Percentiles rank a stretch among this genome's conserved stretches.
phyloP scores from a whole-genome alignment of 2,888 invertebrate species.

The Willowsia nigromaculata region DNA sequence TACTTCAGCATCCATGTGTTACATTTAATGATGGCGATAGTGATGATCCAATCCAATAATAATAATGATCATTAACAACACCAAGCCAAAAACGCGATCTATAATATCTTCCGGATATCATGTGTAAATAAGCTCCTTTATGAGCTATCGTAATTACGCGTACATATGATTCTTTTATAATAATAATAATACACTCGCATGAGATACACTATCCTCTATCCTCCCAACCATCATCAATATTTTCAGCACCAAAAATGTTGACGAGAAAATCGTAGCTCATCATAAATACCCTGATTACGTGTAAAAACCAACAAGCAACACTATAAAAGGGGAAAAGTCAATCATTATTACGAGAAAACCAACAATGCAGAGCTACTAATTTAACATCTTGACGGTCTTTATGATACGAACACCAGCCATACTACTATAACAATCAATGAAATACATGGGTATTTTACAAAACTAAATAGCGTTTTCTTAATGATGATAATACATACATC shows the following conservation, averaged over 20 bases:
- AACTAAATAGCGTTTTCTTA: constrained; percentile 36
- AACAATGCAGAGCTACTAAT: constrained; percentile 48
- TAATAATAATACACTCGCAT: too few species aligned
- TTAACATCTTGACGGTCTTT: constrained; percentile 9
- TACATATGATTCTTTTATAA: too few species aligned
- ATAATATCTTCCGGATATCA: constrained; percentile 15
- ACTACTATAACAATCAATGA: constrained; percentile 51
- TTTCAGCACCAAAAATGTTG: constrained; percentile 42
- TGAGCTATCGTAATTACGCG: not conserved
- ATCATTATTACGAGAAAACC: constrained; percentile 66
- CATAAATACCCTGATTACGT: constrained; percentile 65
- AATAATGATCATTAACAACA: constrained; percentile 65
- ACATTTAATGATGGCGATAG: constrained; percentile 32
- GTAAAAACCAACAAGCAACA: constrained; percentile 53
- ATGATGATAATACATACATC: constrained; percentile 61
- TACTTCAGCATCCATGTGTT: not conserved
- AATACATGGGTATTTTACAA: constrained; percentile 19
- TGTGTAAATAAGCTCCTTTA: not conserved
- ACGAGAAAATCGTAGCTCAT: constrained; percentile 33
- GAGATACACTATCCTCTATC: not conserved
- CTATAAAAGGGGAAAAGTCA: constrained; percentile 64
- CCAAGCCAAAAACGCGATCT: constrained; percentile 5
- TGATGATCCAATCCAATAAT: constrained; percentile 61
- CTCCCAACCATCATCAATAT: constrained; percentile 30
- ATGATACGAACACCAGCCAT: not conserved